Conservation (phyloP, 2,888 invertebrate species). For the Ceratothoa steindachneri region DNA sequence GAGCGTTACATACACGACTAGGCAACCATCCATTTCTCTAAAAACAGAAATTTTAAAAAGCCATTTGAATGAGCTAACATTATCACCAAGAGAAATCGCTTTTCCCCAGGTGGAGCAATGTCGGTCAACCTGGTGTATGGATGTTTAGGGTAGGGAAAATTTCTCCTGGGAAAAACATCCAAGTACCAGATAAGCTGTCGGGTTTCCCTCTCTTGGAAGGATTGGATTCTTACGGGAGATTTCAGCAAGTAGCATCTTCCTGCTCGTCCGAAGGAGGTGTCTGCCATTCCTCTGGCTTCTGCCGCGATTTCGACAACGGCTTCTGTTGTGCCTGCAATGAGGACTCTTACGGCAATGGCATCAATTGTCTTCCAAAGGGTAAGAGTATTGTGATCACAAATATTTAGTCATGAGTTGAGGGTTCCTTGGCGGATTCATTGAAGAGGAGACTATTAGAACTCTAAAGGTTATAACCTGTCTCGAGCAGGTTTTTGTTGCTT, state of each 20-base stretch:
- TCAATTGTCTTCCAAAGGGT: slow-evolving; percentile 76
- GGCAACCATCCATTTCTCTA: too few relatives aligned
- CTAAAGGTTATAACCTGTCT: too few relatives aligned
- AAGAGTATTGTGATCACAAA: too few relatives aligned
- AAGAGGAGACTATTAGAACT: too few relatives aligned
- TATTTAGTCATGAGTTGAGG: too few relatives aligned
- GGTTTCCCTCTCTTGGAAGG: not conserved
- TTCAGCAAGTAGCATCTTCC: slow-evolving; percentile 19
- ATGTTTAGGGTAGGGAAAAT: slow-evolving; percentile 77
- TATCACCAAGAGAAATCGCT: too few relatives aligned
- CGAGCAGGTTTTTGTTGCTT: too few relatives aligned
- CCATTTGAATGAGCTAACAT: too few relatives aligned
- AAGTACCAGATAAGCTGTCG: not conserved
- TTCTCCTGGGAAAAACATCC: slow-evolving; percentile 51
- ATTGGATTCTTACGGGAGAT: not conserved
- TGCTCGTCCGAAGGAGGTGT: slow-evolving; percentile 60
- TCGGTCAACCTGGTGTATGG: slow-evolving; percentile 78
- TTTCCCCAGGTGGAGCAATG: slow-evolving; percentile 77
- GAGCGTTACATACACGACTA: too few relatives aligned
- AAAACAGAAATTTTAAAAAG: too few relatives aligned
- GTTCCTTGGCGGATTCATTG: too few relatives aligned
- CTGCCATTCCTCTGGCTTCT: slow-evolving; percentile 77
- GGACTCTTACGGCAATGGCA: slow-evolving; percentile 88
- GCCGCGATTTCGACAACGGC: slow-evolving; percentile 74
- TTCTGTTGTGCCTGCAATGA: slow-evolving; percentile 81